These are phyloP conservation scores for Panagrolaimus sp. DNA, from an alignment of 1,140 invertebrate genomes.

Conservation along the genomic window DNA sequence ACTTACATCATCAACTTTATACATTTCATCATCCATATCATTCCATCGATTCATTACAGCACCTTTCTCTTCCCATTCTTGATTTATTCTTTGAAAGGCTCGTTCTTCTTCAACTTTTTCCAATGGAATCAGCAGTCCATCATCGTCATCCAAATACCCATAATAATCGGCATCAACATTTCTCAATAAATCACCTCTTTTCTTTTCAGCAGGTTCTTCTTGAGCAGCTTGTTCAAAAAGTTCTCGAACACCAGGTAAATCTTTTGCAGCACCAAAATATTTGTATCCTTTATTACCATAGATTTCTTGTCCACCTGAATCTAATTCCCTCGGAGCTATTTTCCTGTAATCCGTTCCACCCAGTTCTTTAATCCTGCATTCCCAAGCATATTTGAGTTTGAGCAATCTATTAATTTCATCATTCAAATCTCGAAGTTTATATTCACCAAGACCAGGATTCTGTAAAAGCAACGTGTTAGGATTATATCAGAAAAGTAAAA, in stretches of 20 bases:
- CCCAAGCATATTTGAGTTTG: slow-evolving; percentile 89
- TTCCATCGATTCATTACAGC: slow-evolving; percentile 47
- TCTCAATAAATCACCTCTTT: slow-evolving; percentile 76
- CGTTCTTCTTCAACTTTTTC: slow-evolving; percentile 66
- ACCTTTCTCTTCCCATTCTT: slow-evolving; percentile 42
- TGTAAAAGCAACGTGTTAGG: slow-evolving; percentile 48
- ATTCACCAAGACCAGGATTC: slow-evolving; percentile 90
- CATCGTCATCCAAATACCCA: slow-evolving; percentile 95
- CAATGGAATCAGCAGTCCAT: slow-evolving; percentile 82
- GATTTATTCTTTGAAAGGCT: not conserved
- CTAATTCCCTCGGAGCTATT: slow-evolving; percentile 53
- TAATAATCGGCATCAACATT: slow-evolving; percentile 79
- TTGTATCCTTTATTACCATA: slow-evolving; percentile 96
- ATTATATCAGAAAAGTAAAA: slow-evolving; percentile 21
- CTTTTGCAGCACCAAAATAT: slow-evolving; percentile 98
- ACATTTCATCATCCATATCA: slow-evolving; percentile 51
- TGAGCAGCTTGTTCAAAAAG: slow-evolving; percentile 76
- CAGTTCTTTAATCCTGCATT: slow-evolving; percentile 83
- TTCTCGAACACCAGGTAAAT: slow-evolving; percentile 92
- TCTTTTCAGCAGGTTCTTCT: slow-evolving; percentile 71
- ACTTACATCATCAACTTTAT: slow-evolving; percentile 45
- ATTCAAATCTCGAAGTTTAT: slow-evolving; percentile 91
- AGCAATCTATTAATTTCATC: slow-evolving; percentile 98
- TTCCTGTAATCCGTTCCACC: slow-evolving; percentile 82
- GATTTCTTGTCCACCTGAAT: slow-evolving; percentile 72